Percentiles rank a stretch among this genome's conserved stretches.
phyloP scores from a whole-genome alignment of 2,113 vertebrate species.

The Istiophorus platypterus region DNA sequence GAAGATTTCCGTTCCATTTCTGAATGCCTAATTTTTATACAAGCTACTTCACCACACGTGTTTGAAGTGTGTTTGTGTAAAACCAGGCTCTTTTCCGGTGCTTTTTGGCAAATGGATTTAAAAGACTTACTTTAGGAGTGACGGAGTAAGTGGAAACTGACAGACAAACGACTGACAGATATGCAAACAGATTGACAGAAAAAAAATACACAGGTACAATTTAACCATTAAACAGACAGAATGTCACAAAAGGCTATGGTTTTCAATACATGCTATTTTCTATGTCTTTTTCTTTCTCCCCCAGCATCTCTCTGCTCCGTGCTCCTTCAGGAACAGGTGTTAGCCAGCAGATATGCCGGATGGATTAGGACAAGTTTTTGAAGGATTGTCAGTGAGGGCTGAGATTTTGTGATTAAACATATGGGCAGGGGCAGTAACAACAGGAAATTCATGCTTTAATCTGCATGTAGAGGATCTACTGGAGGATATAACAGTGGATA shows the following conservation, averaged over 20 bases:
- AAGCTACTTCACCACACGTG: conserved; percentile 29
- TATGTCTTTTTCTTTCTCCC: conserved; percentile 11
- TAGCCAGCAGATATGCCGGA: conserved; percentile 52
- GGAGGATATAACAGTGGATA: conserved; percentile 27
- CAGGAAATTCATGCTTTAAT: conserved; percentile 77
- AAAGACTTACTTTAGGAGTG: conserved; percentile 45
- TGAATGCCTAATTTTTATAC: conserved; percentile 49
- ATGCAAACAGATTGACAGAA: conserved; percentile 44
- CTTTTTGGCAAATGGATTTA: conserved; percentile 33
- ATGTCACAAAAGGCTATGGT: not conserved
- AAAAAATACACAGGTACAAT: conserved; percentile 26
- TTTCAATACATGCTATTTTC: conserved; percentile 13
- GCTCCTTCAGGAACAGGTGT: conserved; percentile 71
- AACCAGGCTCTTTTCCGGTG: conserved; percentile 14
- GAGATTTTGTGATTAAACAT: conserved; percentile 76
- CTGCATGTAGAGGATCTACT: conserved; percentile 54
- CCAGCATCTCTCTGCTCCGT: not conserved
- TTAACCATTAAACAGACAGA: not conserved
- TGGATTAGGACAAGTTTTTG: conserved; percentile 71
- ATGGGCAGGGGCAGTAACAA: conserved; percentile 56
- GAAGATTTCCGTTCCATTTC: conserved; percentile 52
- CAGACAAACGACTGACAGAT: conserved; percentile 27
- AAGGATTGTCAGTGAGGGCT: conserved; percentile 59
- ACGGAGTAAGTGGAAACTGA: conserved; percentile 35
- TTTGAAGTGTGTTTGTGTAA: conserved; percentile 49